Percentiles rank a stretch among this genome's conserved stretches.
Conservation (phyloP, 2,888 invertebrate genomes). For the Acronicta psi region DNA sequence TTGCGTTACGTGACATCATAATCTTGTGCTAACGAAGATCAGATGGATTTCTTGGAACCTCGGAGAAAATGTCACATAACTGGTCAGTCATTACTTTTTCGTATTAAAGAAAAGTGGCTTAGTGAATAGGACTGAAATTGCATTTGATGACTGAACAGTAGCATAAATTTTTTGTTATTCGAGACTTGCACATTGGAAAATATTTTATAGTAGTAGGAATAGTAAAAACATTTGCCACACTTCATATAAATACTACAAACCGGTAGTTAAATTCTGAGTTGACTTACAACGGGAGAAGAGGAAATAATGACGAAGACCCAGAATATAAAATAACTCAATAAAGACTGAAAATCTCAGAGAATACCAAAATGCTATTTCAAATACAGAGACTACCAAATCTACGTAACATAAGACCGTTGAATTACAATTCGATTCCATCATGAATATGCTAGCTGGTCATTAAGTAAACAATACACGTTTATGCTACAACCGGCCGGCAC, state of each 20-base stretch:
- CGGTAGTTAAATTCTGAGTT: neutral
- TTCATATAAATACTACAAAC: too few species aligned
- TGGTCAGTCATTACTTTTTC: conserved; percentile 34
- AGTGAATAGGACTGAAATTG: conserved; percentile 19
- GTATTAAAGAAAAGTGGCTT: conserved; percentile 22
- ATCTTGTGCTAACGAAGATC: conserved; percentile 57
- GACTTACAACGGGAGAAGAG: neutral
- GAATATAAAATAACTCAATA: conserved; percentile 1
- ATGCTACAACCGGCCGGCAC: conserved; percentile 55
- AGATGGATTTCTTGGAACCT: conserved; percentile 46
- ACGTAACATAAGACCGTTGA: conserved; percentile 20
- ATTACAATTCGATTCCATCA: conserved; percentile 41
- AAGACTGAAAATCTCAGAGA: neutral
- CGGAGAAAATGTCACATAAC: conserved; percentile 21
- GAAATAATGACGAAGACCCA: neutral
- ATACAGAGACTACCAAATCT: conserved; percentile 13
- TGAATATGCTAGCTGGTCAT: conserved; percentile 38
- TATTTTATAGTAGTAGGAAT: too few species aligned
- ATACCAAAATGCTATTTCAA: neutral
- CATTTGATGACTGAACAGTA: conserved; percentile 6
- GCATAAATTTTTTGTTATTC: too few species aligned
- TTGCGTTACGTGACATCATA: conserved; percentile 76
- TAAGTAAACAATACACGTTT: conserved; percentile 50
- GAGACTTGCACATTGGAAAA: too few species aligned
- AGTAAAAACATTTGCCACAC: too few species aligned